A percentile compares a stretch with the other conserved stretches of the same genome.
Evolutionary conservation across 2,888 invertebrate species (phyloP).

Genomic region (Plusia festucae): DNA sequence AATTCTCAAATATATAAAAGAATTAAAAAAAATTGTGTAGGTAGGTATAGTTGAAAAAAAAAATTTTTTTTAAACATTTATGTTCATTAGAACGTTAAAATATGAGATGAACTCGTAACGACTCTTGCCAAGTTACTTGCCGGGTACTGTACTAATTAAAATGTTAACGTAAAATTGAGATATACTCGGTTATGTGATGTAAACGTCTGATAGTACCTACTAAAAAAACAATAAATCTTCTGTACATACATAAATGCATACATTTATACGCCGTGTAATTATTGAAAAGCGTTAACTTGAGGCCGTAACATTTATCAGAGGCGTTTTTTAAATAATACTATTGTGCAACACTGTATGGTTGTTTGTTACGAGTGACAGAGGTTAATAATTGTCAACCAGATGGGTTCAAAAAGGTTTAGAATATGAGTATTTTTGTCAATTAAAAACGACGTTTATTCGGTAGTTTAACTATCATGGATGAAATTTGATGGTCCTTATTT

Average conservation of each 20-base stretch:
- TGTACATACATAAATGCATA: slow-evolving; percentile 7
- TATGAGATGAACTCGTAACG: too few species aligned
- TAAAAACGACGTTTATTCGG: too few species aligned
- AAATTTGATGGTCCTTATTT: too few species aligned
- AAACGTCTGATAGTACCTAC: slow-evolving; percentile 19
- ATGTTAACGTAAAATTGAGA: slow-evolving; percentile 32
- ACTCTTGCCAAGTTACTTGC: too few species aligned
- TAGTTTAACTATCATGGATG: too few species aligned
- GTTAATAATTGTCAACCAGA: slow-evolving; percentile 16
- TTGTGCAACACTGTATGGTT: slow-evolving; percentile 39
- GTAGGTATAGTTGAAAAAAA: too few species aligned
- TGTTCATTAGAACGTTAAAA: too few species aligned
- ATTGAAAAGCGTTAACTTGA: slow-evolving; percentile 11
- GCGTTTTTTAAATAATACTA: slow-evolving; percentile 18
- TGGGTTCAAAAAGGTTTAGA: slow-evolving; percentile 8
- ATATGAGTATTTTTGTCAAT: too few species aligned
- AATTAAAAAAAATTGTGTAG: neutral
- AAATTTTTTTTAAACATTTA: too few species aligned
- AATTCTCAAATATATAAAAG: slow-evolving; percentile 1
- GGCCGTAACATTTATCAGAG: slow-evolving; percentile 24
- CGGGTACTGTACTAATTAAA: slow-evolving; percentile 31
- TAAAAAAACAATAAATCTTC: slow-evolving; percentile 29
- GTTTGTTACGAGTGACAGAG: slow-evolving; percentile 16
- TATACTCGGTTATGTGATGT: slow-evolving; percentile 8
- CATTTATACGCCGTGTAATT: slow-evolving; percentile 20